These are phyloP conservation scores for Nematopogon swammerdamellus DNA, from an alignment of 2,888 invertebrate species.

Conservation along the genomic window DNA sequence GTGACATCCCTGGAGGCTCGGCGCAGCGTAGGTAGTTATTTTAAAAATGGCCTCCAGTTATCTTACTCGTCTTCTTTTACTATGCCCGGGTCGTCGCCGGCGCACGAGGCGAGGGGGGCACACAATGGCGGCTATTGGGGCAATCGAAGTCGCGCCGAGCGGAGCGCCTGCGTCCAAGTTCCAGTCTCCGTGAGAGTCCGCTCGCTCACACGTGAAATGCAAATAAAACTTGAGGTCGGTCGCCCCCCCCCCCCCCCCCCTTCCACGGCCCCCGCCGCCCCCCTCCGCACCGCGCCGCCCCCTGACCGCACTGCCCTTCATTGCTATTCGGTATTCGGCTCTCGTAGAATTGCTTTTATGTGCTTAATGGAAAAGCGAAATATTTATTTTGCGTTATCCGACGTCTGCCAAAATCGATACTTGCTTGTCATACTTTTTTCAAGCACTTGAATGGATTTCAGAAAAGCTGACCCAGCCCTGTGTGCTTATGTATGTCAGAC, in stretches of 20 bases:
- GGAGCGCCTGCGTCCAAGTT: conserved; percentile 13
- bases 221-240: conserved; percentile 47
- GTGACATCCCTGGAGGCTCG: no score
- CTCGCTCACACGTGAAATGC: conserved; percentile 19
- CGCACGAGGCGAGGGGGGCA: no score
- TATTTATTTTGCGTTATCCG: conserved; percentile 35
- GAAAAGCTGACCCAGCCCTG: no score
- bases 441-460: neutral
- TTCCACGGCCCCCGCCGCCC: no score
- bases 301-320: conserved; percentile 47
- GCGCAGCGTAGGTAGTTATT: no score
- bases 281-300: no score
- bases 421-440: neutral
- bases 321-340: conserved; percentile 54
- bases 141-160: conserved; percentile 30
- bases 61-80: no score
- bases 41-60: no score
- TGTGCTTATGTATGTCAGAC: no score
- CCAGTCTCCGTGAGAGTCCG: neutral
- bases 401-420: conserved; percentile 12
- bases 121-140: conserved; percentile 47
- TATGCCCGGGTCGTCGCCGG: no score
- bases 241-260: conserved; percentile 14
- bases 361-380: conserved; percentile 36
- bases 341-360: conserved; percentile 53